Percentiles rank a stretch among this genome's conserved stretches.
Conservation (phyloP, 2,797 vertebrate genomes). For the Podarcis siculus region DNA sequence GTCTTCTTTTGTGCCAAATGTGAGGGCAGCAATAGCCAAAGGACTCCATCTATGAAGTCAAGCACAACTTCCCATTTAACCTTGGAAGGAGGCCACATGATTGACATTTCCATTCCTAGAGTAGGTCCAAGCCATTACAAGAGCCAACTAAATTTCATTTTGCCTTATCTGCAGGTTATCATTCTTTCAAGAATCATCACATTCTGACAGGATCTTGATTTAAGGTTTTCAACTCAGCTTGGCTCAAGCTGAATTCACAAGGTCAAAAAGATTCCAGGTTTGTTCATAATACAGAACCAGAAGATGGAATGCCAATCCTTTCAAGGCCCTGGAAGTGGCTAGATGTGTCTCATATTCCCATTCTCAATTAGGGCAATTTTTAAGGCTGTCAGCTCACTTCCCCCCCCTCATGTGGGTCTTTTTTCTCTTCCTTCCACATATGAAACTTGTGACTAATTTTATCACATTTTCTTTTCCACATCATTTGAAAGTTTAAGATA, state of each 20-base stretch:
- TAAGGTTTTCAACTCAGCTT: constrained; percentile 71
- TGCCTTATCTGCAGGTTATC: constrained; percentile 76
- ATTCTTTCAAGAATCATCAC: constrained; percentile 73
- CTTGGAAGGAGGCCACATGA: constrained; percentile 69
- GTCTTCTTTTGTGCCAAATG: constrained; percentile 17
- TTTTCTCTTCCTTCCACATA: constrained; percentile 58
- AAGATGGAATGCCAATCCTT: constrained; percentile 59
- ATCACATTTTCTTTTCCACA: constrained; percentile 9
- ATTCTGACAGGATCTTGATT: constrained; percentile 75
- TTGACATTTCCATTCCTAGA: constrained; percentile 75
- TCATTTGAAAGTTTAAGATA: background rate
- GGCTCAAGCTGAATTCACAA: constrained; percentile 76
- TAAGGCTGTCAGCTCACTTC: constrained; percentile 60
- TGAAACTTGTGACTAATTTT: constrained; percentile 31
- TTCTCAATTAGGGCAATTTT: constrained; percentile 65
- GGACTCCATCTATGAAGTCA: constrained; percentile 56
- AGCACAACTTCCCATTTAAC: constrained; percentile 66
- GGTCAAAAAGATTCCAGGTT: constrained; percentile 66
- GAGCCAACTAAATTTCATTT: constrained; percentile 72
- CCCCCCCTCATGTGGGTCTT: constrained; percentile 39
- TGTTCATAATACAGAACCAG: constrained; percentile 62
- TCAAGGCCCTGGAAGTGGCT: constrained; percentile 54
- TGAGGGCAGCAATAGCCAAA: constrained; percentile 54
- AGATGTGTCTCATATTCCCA: constrained; percentile 55
- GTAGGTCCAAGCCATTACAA: constrained; percentile 68